These are phyloP conservation scores for Dryoscopus gambensis DNA, from an alignment of 2,113 vertebrate genomes.

Conservation along the genomic window DNA sequence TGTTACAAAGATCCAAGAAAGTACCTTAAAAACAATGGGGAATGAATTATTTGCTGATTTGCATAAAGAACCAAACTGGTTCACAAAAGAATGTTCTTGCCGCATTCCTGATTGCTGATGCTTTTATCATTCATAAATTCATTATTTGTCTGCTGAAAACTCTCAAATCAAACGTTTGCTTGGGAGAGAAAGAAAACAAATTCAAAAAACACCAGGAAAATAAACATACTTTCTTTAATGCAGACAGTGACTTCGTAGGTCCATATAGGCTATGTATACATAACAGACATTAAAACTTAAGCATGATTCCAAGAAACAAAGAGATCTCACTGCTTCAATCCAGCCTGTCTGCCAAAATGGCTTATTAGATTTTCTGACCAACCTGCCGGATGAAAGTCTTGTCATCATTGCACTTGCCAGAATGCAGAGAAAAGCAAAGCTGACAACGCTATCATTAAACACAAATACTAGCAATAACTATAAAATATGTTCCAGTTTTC, in stretches of 20 bases:
- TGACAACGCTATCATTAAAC: neutral
- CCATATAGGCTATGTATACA: neutral
- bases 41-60: neutral
- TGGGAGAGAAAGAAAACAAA: neutral
- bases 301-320: neutral
- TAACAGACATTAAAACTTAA: neutral
- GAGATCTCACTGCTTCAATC: neutral
- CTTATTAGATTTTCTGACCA: slow-evolving; percentile 16
- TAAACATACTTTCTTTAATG: neutral
- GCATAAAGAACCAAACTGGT: neutral
- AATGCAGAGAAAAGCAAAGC: neutral
- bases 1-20: neutral
- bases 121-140: neutral
- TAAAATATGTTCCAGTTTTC: neutral
- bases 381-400: neutral
- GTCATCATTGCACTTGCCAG: neutral
- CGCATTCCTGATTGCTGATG: neutral
- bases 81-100: neutral
- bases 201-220: neutral
- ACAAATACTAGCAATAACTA: neutral
- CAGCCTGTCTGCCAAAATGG: neutral
- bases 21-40: neutral
- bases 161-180: neutral
- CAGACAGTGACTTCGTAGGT: neutral
- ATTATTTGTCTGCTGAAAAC: neutral